Percentiles rank a stretch among this genome's conserved stretches.
Conservation (phyloP, 2,113 vertebrate species). For the Hemiscyllium ocellatum region DNA sequence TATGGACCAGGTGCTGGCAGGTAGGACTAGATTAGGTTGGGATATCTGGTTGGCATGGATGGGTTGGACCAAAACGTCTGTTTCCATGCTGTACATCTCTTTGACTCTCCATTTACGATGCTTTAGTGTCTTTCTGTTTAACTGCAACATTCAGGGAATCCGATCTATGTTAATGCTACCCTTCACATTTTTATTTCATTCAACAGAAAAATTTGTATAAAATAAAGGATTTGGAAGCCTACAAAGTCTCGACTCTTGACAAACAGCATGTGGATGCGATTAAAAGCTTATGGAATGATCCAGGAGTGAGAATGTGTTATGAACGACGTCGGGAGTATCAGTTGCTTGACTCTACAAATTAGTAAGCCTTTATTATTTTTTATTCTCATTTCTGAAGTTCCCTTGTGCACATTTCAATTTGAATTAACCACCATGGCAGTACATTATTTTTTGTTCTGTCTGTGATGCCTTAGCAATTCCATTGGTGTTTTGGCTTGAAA, state of each 20-base stretch:
- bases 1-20: too few relatives aligned
- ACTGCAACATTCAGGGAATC: not conserved
- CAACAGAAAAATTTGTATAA: conserved; percentile 58
- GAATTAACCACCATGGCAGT: not conserved
- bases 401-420: not conserved
- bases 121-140: not conserved
- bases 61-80: too few relatives aligned
- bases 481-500: not conserved
- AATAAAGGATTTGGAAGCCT: conserved; percentile 61
- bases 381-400: not conserved
- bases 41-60: too few relatives aligned
- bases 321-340: conserved; percentile 73
- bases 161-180: not conserved
- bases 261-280: conserved; percentile 52
- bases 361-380: conserved; percentile 60
- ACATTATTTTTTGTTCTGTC: not conserved
- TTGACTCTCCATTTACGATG: not conserved
- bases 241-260: conserved; percentile 58
- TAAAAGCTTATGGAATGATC: conserved; percentile 67
- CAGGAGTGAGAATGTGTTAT: conserved; percentile 66
- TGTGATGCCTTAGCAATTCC: not conserved
- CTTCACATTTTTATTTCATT: not conserved
- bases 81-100: too few relatives aligned
- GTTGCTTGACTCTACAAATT: conserved; percentile 75
- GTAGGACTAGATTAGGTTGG: too few relatives aligned